Evolutionary conservation across 2,113 vertebrate species (phyloP).

Genomic region (Ailurus styani): DNA sequence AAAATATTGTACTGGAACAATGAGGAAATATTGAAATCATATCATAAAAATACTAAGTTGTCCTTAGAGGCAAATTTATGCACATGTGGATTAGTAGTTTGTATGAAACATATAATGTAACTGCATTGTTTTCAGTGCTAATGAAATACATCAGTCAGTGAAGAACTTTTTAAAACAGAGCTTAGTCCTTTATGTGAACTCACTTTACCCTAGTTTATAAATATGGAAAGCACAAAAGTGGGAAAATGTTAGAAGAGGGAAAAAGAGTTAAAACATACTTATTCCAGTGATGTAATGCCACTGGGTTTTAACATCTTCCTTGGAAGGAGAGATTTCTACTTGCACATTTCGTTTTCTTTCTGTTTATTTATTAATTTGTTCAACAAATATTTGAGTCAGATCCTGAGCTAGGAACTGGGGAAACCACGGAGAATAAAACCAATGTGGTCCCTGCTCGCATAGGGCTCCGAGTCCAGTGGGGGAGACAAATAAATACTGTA

Average conservation of each 20-base stretch:
- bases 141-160: conserved; percentile 50
- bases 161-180: background rate
- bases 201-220: background rate
- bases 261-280: background rate
- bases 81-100: conserved; percentile 58
- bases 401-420: background rate
- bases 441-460: background rate
- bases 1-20: conserved; percentile 57
- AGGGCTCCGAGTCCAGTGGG: background rate
- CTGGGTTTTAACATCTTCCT: background rate
- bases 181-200: background rate
- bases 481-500: background rate
- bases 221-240: background rate
- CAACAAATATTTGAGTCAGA: background rate
- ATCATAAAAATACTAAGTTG: conserved; percentile 42
- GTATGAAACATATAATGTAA: conserved; percentile 42
- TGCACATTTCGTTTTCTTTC: background rate
- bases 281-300: background rate
- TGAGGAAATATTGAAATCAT: conserved; percentile 52
- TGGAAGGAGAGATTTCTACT: background rate
- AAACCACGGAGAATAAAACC: background rate
- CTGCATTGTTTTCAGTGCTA: conserved; percentile 46
- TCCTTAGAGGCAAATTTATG: conserved; percentile 55
- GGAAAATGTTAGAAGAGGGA: background rate
- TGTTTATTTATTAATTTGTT: background rate